These are phyloP conservation scores for Mactra quadrangularis DNA, from an alignment of 1,140 invertebrate species.

Conservation along the genomic window DNA sequence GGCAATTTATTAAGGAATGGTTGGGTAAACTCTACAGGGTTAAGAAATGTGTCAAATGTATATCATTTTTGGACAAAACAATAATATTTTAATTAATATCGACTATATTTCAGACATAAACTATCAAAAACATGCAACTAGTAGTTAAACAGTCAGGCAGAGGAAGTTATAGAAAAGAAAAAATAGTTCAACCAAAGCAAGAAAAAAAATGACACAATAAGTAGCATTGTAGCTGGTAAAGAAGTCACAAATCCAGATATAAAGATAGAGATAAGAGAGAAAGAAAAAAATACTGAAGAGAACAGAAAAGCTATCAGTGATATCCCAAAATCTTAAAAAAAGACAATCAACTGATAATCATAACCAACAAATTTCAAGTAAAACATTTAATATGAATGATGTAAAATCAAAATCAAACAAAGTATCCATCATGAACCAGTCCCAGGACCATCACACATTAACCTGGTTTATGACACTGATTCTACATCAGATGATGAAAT, in stretches of 20 bases:
- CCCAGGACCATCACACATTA: slow-evolving; percentile 14
- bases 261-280: slow-evolving; percentile 2
- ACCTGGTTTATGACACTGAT: not conserved
- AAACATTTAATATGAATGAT: not conserved
- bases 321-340: slow-evolving; percentile 4
- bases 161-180: slow-evolving; percentile 20
- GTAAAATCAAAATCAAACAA: not conserved
- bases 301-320: slow-evolving; percentile 4
- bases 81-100: too few relatives aligned
- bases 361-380: not conserved
- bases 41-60: too few relatives aligned
- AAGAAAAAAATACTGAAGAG: not conserved
- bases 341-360: slow-evolving; percentile 1
- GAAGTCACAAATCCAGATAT: slow-evolving; percentile 28
- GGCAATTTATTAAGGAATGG: too few relatives aligned
- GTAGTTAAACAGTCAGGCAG: too few relatives aligned
- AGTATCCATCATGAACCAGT: not conserved
- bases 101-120: too few relatives aligned
- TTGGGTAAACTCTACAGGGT: too few relatives aligned
- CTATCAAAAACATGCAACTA: too few relatives aligned
- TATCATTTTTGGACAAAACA: too few relatives aligned
- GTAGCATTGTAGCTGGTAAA: slow-evolving; percentile 16
- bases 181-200: slow-evolving; percentile 7
- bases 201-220: slow-evolving; percentile 19
- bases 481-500: slow-evolving; percentile 5